These are phyloP conservation scores for Sorex araneus DNA, from an alignment of 2,113 vertebrate species.

Conservation along the genomic window DNA sequence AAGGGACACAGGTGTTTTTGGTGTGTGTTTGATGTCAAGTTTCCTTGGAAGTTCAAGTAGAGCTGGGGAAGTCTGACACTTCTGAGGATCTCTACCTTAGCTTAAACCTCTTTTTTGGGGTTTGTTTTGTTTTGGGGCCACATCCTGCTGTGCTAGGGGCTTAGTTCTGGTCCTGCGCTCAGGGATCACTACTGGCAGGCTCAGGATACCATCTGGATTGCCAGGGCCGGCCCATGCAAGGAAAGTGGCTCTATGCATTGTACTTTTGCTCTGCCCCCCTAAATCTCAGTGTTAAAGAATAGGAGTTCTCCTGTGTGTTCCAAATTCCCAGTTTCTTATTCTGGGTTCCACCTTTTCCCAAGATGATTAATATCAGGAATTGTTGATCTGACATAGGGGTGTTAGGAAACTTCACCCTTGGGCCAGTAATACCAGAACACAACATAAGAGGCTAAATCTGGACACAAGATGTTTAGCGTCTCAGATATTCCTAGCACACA, in stretches of 20 bases:
- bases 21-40: not conserved
- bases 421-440: not conserved
- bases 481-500: not conserved
- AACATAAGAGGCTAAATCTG: constrained; percentile 27
- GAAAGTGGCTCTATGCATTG: too few relatives aligned
- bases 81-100: not conserved
- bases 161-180: too few relatives aligned
- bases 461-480: not conserved
- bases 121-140: too few relatives aligned
- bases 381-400: constrained; percentile 12
- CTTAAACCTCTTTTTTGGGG: not conserved
- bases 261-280: too few relatives aligned
- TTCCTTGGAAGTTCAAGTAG: not conserved
- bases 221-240: too few relatives aligned
- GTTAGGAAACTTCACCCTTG: not conserved
- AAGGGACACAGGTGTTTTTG: not conserved
- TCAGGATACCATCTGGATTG: too few relatives aligned
- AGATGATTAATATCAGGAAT: constrained; percentile 7
- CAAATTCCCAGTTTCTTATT: constrained; percentile 29
- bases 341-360: constrained; percentile 23
- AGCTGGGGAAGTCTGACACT: not conserved
- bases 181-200: too few relatives aligned
- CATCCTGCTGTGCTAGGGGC: too few relatives aligned
- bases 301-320: not conserved
- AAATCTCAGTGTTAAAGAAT: too few relatives aligned